phyloP scores from a whole-genome alignment of 1,140 invertebrate genomes.

The Phthorimaea operculella region DNA sequence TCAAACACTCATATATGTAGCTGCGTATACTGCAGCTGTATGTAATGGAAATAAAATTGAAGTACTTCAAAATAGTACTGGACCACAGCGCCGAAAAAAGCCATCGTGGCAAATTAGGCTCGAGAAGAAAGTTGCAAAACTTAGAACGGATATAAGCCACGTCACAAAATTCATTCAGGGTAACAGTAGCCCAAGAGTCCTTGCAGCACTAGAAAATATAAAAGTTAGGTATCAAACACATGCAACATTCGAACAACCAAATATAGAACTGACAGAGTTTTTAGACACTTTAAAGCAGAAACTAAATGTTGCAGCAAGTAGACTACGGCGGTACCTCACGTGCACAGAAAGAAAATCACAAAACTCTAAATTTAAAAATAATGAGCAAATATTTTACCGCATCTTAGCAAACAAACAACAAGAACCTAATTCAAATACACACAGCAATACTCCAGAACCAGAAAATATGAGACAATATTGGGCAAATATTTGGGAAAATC shows the following conservation, averaged over 20 bases:
- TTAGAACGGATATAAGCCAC: too few relatives aligned
- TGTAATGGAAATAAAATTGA: conserved; percentile 3
- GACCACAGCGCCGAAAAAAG: background rate
- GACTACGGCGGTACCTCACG: conserved; percentile 10
- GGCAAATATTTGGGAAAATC: too few relatives aligned
- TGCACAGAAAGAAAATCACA: too few relatives aligned
- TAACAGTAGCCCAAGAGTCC: background rate
- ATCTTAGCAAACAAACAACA: background rate
- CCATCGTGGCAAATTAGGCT: background rate
- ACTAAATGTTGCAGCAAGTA: background rate
- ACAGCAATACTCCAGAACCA: conserved; percentile 1
- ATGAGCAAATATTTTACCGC: conserved; percentile 24
- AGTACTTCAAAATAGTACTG: background rate
- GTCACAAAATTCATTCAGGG: too few relatives aligned
- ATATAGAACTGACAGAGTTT: too few relatives aligned
- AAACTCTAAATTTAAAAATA: conserved; percentile 16
- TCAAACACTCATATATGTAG: conserved; percentile 6
- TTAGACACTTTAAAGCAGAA: too few relatives aligned
- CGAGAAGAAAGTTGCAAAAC: background rate
- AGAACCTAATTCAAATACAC: background rate
- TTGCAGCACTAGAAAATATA: background rate
- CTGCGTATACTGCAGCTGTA: conserved; percentile 1
- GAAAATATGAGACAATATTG: conserved; percentile 3
- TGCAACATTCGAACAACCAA: too few relatives aligned
- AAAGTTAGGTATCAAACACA: conserved; percentile 1